Conservation (phyloP, 2,797 vertebrate genomes). For the Podargus strigoides region DNA sequence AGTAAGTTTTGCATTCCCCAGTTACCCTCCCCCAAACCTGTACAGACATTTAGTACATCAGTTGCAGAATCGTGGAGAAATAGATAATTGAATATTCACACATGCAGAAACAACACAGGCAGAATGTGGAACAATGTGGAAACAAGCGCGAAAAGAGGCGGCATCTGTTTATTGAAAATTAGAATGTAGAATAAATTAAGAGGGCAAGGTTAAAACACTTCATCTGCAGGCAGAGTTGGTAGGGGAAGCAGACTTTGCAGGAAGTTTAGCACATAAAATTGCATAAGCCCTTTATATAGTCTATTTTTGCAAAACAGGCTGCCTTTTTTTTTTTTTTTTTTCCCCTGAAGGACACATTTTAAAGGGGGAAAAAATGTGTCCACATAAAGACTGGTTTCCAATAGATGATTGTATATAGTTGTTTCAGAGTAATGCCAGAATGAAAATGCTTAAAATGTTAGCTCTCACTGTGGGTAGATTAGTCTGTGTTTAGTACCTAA, state of each 20-base stretch:
- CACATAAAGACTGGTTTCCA: not conserved
- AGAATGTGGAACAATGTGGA: conserved; percentile 58
- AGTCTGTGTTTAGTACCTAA: not conserved
- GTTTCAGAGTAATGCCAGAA: not conserved
- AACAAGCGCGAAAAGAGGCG: conserved; percentile 47
- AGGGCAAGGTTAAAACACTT: conserved; percentile 58
- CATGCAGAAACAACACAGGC: conserved; percentile 54
- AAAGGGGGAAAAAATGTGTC: not conserved
- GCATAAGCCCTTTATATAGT: no score
- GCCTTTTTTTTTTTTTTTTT: not conserved
- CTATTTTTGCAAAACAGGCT: not conserved
- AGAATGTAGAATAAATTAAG: conserved; percentile 60
- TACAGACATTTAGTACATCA: conserved; percentile 14
- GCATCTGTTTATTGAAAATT: conserved; percentile 66
- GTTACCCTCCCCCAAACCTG: conserved; percentile 19
- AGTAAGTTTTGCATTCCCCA: not conserved
- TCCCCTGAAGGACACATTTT: not conserved
- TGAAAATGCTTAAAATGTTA: not conserved
- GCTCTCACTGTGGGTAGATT: not conserved
- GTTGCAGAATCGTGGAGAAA: conserved; percentile 17
- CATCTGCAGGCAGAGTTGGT: conserved; percentile 26
- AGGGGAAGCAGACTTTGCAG: conserved; percentile 11
- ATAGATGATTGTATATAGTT: not conserved
- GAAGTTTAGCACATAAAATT: conserved; percentile 5
- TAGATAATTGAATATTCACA: conserved; percentile 58